Conservation (phyloP, 2,888 invertebrate species). For the Anoplius nigerrimus region DNA sequence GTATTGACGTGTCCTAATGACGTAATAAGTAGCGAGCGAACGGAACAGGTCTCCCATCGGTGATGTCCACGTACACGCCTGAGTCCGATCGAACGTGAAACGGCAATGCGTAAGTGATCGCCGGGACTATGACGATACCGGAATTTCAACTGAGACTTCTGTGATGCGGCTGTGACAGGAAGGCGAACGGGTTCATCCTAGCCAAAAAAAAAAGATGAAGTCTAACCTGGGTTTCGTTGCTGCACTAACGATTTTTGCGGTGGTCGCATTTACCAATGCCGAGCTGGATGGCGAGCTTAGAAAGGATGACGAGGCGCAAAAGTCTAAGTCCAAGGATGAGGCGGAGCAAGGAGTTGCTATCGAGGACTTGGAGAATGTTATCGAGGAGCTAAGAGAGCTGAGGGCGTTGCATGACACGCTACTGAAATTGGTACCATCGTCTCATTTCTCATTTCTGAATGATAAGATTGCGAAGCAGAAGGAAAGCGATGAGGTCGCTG, state of each 20-base stretch:
- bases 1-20: conserved; percentile 67
- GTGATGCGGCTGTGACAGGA: conserved; percentile 42
- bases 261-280: conserved; percentile 47
- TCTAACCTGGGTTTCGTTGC: conserved; percentile 44
- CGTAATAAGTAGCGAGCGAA: conserved; percentile 53
- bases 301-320: conserved; percentile 42
- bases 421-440: conserved; percentile 55
- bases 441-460: conserved; percentile 46
- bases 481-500: conserved; percentile 47
- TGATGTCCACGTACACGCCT: conserved; percentile 65
- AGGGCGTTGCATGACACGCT: conserved; percentile 60
- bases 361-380: conserved; percentile 55
- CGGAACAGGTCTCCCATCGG: conserved; percentile 26
- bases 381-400: conserved; percentile 61
- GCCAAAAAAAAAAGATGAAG: conserved; percentile 52
- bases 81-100: conserved; percentile 37
- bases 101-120: neutral
- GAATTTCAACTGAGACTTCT: conserved; percentile 19
- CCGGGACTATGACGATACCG: conserved; percentile 24
- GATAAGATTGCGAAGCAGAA: conserved; percentile 55
- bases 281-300: conserved; percentile 51
- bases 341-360: conserved; percentile 53
- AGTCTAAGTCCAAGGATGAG: conserved; percentile 57
- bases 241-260: conserved; percentile 43
- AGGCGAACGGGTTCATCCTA: conserved; percentile 13